Evolutionary conservation across 1,140 invertebrate genomes (phyloP).

Genomic region (Laupala kohalensis): DNA sequence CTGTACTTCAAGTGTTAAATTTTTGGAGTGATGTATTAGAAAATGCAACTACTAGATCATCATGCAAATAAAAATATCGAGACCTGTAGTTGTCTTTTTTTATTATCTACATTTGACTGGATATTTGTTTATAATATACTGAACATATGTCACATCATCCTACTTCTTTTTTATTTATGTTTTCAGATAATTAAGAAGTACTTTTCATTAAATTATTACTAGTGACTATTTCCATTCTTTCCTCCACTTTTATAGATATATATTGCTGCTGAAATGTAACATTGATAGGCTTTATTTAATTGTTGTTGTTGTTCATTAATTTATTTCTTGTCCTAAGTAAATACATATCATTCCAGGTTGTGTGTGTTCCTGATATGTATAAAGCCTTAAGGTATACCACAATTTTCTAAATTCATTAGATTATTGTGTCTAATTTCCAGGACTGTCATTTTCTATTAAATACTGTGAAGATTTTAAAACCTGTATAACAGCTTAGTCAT

Average conservation of each 20-base stretch:
- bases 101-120: neutral
- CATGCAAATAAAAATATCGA: neutral
- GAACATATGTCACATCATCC: too few relatives aligned
- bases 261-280: too few relatives aligned
- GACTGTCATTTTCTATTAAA: neutral
- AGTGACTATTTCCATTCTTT: too few relatives aligned
- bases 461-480: neutral
- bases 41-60: neutral
- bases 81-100: neutral
- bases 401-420: neutral
- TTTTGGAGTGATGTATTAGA: neutral
- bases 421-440: neutral
- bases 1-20: neutral
- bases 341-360: too few relatives aligned
- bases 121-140: neutral
- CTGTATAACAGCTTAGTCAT: neutral
- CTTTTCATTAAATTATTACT: too few relatives aligned
- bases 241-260: too few relatives aligned
- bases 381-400: neutral
- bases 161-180: too few relatives aligned
- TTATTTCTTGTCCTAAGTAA: too few relatives aligned
- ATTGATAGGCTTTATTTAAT: too few relatives aligned
- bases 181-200: too few relatives aligned
- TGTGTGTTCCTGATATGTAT: too few relatives aligned
- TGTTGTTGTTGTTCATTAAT: too few relatives aligned